Conservation (phyloP, 2,113 vertebrate genomes). For the Callospermophilus lateralis region DNA sequence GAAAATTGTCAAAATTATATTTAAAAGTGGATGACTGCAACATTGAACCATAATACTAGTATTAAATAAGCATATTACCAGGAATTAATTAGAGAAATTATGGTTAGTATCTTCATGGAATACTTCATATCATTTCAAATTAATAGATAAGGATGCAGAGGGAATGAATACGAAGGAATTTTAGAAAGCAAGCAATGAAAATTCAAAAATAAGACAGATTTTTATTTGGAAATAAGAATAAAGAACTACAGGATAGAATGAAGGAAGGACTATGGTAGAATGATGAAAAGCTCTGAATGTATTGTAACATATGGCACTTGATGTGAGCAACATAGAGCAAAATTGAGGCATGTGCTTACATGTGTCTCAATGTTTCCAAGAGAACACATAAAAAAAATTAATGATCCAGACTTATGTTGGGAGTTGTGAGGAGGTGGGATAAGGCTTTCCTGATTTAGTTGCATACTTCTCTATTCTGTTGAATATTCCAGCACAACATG, state of each 20-base stretch:
- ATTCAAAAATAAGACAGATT: no score
- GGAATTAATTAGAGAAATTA: rapidly evolving
- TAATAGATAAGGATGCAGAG: background rate
- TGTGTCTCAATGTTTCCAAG: background rate
- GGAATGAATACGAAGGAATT: background rate
- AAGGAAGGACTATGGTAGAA: background rate
- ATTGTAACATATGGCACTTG: background rate
- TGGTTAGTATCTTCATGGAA: no score
- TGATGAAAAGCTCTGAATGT: background rate
- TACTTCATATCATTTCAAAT: background rate
- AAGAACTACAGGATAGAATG: background rate
- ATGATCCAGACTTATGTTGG: background rate
- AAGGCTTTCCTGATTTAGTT: no score
- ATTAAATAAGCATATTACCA: background rate
- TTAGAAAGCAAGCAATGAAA: no score
- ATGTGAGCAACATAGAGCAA: background rate
- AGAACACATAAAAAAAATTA: background rate
- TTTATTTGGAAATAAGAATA: background rate
- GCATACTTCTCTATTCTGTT: no score
- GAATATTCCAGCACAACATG: no score
- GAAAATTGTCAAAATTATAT: background rate
- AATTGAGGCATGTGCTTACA: background rate
- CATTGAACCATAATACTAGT: background rate
- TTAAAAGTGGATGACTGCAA: background rate
- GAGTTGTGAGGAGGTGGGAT: no score